Evolutionary conservation across 2,888 invertebrate species (phyloP), one percentile per base, ranked within the genome.

Genomic region (Kryphioiulus occultus): DNA sequence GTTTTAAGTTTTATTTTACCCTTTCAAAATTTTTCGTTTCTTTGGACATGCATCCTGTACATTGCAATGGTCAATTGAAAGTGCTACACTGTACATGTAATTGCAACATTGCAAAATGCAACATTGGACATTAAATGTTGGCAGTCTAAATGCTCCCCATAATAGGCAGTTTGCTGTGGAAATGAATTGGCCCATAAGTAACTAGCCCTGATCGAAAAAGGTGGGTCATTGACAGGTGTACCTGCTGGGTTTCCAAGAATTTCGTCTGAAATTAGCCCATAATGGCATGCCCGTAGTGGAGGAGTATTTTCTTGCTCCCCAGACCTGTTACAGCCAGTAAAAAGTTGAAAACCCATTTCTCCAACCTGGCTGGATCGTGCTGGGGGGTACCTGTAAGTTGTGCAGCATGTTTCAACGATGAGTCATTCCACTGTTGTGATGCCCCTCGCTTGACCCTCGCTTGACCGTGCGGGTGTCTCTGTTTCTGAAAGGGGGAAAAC

Each of bases 381-480:
- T 68, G 68, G 68, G 68, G 68, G 68, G 68, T 68, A 68, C 68
- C 68, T 68, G 68, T n/a, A 26, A 68, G 68, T 68, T n/a, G 22
- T 5, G 26, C 68, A 68, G 26, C 68, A 68, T 68, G 68, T n/a
- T 68, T 68, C 10, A 26, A 12, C 22, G 68, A 68, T 68, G 68
- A 68, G 68, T 68, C 68, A 68, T 68, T 10, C 26, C 68, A 26
- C 68, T 12, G n/a, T 10, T 26, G 68, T 68, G 19, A 68, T 68
- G 68, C 68, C 68, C 68, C 68, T 68, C n/a, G 26, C 26, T 68
- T 68, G 68, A 68, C 68, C 68, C 68, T 68, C 68, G 68, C 68
- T 68, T 68, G 68, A 68, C 68, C 68, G 68, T 68, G 68, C 68
- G 68, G 68, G 68, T 68, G 68, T 68, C 68, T 68, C 68, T 68